Evolutionary conservation across 2,113 vertebrate genomes (phyloP), one percentile per base, ranked within the genome.

Genomic region (Neolamprologus ventralis): DNA sequence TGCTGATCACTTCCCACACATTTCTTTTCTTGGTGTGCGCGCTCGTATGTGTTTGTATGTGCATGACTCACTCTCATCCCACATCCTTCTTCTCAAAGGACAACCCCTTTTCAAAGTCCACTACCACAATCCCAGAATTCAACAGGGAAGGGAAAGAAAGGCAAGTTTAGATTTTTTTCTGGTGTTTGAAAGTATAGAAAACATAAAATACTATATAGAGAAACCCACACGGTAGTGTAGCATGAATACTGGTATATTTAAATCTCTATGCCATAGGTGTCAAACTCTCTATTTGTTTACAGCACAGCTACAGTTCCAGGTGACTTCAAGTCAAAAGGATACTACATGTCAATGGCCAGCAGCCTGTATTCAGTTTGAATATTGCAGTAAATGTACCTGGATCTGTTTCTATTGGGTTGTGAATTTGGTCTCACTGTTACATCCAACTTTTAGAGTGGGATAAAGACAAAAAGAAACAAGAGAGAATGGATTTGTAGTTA

Each of bases 21-120:
- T 84, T 89, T 84, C 83, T 94, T 92, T 92, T 94, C 90, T 92
- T 4, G 51, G 75, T 54, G 73, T 85, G 53, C 19, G 35, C n/a
- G 21, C 71, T 79, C 54, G 26, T 6, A 10, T 80, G 58, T 82
- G 75, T 83, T 89, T 82, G 54, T 57, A 82, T 81, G 51, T 42
- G 4, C 65, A 73, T 94, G 92, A 93, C 88, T 94, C 94, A 93
- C 88, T 88, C 87, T 51, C 91, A 89, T 87, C 90, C 89, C 91
- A 89, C 89, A 85, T 86, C 82, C 35, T 85, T 91, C 86, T 87
- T 84, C 91, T 83, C 57, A 71, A 82, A 86, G 71, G 47, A 84
- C 26, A 14, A 85, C 51, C 84, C 26, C 81, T 91, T 86, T 91
- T 81, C 10, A 75, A 92, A 88, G 55, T 68, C 84, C 51, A 85